Evolutionary conservation across 2,113 vertebrate species (phyloP).

Genomic region (Plotosus lineatus): DNA sequence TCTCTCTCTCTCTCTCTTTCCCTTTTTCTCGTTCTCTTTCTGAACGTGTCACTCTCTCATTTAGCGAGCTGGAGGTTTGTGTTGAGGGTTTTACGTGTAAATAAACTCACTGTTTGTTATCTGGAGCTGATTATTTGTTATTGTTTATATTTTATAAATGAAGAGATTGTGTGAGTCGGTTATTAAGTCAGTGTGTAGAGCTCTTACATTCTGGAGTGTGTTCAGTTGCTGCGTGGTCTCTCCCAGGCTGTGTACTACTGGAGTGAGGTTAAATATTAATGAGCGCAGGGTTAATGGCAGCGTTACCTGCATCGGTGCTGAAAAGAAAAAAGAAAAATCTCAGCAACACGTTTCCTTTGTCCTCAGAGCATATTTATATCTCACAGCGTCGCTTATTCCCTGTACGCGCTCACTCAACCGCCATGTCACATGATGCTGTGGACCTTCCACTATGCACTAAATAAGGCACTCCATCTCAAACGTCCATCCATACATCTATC

Average conservation of each 20-base stretch:
- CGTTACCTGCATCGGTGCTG: no score
- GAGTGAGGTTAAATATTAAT: background rate
- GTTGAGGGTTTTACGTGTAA: background rate
- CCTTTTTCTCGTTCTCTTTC: background rate
- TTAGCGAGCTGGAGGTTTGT: background rate
- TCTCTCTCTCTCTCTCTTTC: no score
- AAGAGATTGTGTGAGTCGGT: background rate
- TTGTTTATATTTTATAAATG: background rate
- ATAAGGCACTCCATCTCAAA: background rate
- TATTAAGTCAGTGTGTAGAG: background rate
- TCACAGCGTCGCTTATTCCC: background rate
- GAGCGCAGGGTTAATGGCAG: no score
- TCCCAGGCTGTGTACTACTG: background rate
- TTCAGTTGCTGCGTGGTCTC: background rate
- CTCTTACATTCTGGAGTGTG: background rate
- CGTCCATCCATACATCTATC: no score
- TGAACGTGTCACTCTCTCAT: accelerated
- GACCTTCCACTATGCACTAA: no score
- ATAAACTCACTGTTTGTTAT: background rate
- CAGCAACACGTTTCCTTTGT: background rate
- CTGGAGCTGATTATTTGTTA: background rate
- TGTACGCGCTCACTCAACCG: background rate
- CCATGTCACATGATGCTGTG: background rate
- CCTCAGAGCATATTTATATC: background rate
- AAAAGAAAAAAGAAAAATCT: no score